phyloP scores from a whole-genome alignment of 37 sponge, comb jelly and placozoan species.

The Amphimedon queenslandica region DNA sequence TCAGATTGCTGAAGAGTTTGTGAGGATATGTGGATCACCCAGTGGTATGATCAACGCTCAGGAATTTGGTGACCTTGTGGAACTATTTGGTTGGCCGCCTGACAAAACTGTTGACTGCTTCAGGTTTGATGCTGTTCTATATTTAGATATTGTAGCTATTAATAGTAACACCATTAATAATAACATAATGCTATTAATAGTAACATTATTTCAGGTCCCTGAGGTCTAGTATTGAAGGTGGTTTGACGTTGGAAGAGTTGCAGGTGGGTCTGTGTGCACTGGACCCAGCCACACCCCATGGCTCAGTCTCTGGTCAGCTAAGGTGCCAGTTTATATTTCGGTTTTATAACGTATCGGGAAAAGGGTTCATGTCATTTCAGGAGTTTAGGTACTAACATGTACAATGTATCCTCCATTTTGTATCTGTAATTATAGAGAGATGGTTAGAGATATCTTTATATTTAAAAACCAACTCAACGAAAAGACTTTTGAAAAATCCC shows the following conservation, averaged over 20 bases:
- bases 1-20: slow-evolving; percentile 48
- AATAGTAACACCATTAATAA: background rate
- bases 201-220: background rate
- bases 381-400: slow-evolving; percentile 65
- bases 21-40: slow-evolving; percentile 28
- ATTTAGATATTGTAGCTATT: no score
- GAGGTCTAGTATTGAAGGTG: background rate
- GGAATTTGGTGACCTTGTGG: slow-evolving; percentile 26
- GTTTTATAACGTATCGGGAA: slow-evolving; percentile 66
- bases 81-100: slow-evolving; percentile 22
- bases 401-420: background rate
- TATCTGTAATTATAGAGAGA: slow-evolving; percentile 16
- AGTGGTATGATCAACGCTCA: slow-evolving; percentile 13
- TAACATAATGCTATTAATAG: background rate
- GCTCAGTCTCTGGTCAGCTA: slow-evolving; percentile 72
- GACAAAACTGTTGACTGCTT: slow-evolving; percentile 33
- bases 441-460: slow-evolving; percentile 34
- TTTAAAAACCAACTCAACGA: slow-evolving; percentile 13
- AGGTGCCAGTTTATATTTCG: slow-evolving; percentile 84
- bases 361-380: slow-evolving; percentile 29
- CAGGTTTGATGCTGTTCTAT: slow-evolving; percentile 19
- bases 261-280: slow-evolving; percentile 81
- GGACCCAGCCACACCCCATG: slow-evolving; percentile 87
- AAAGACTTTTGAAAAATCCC: slow-evolving; percentile 8
- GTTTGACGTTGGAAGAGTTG: slow-evolving; percentile 23